Evolutionary conservation across 2,113 vertebrate genomes (phyloP).

Genomic region (Psittacula cyanocephala): DNA sequence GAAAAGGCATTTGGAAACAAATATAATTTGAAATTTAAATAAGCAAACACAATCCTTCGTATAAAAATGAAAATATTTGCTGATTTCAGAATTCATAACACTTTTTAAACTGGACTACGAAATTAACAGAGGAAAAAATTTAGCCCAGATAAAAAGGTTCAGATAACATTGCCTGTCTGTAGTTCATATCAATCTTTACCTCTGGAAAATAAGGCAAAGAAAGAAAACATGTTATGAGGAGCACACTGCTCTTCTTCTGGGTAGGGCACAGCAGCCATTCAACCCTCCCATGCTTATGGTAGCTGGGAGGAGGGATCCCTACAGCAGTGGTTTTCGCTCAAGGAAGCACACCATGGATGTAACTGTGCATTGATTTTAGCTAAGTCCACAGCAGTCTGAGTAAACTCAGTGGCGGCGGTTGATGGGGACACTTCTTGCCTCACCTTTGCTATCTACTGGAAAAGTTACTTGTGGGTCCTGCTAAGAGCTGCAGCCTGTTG

Average conservation of each 20-base stretch:
- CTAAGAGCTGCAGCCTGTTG: background rate
- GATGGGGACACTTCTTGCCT: rapidly evolving
- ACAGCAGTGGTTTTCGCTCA: background rate
- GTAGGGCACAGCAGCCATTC: background rate
- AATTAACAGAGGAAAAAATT: background rate
- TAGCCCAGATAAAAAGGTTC: background rate
- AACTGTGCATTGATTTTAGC: rapidly evolving
- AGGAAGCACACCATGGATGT: background rate
- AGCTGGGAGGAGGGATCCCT: background rate
- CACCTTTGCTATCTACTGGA: background rate
- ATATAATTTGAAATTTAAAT: background rate
- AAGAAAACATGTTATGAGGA: background rate
- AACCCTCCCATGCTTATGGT: rapidly evolving
- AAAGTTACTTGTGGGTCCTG: background rate
- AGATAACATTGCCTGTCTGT: background rate
- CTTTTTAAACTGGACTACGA: background rate
- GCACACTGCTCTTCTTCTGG: background rate
- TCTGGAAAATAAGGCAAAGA: background rate
- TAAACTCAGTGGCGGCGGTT: rapidly evolving
- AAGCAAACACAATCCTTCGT: background rate
- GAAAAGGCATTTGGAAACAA: background rate
- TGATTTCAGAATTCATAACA: background rate
- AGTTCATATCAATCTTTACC: background rate
- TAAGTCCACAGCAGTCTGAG: background rate
- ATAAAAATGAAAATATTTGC: background rate